phyloP scores from a whole-genome alignment of 2,888 invertebrate genomes.

The Sarcophaga rosellei region DNA sequence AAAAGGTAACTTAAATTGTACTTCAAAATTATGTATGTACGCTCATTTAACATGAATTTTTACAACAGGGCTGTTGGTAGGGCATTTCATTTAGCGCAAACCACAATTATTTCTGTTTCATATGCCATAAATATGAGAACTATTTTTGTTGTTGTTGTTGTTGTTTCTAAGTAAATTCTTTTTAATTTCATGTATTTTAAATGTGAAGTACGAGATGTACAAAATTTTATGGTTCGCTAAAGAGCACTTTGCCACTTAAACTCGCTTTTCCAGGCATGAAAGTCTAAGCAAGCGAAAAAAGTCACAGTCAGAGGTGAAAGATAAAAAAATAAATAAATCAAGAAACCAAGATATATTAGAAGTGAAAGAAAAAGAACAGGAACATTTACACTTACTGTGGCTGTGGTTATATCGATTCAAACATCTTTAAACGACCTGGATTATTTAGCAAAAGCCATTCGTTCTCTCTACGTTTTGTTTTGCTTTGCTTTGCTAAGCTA shows the following conservation, averaged over 20 bases:
- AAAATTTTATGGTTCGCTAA: constrained; percentile 48
- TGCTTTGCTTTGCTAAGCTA: neutral
- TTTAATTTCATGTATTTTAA: neutral
- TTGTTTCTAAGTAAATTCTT: neutral
- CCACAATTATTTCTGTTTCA: too few species aligned
- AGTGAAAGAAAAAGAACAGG: neutral
- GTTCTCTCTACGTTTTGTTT: neutral
- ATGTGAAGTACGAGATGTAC: constrained; percentile 1
- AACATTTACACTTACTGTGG: neutral
- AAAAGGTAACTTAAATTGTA: too few species aligned
- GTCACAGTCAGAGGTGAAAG: constrained; percentile 19
- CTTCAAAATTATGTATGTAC: too few species aligned
- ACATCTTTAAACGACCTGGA: constrained; percentile 1
- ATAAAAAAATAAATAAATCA: constrained; percentile 11
- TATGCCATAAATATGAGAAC: too few species aligned
- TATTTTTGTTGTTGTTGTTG: neutral
- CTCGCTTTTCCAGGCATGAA: constrained; percentile 64
- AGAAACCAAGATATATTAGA: neutral
- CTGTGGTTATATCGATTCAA: neutral
- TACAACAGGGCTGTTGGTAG: too few species aligned
- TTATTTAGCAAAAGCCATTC: neutral
- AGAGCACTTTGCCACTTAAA: constrained; percentile 66
- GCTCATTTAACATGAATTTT: too few species aligned
- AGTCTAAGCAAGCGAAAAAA: constrained; percentile 1
- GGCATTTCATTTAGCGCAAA: too few species aligned